Evolutionary conservation across 2,113 vertebrate genomes (phyloP), one percentile per base, ranked within the genome.

Genomic region (Phylloscopus trochilus): DNA sequence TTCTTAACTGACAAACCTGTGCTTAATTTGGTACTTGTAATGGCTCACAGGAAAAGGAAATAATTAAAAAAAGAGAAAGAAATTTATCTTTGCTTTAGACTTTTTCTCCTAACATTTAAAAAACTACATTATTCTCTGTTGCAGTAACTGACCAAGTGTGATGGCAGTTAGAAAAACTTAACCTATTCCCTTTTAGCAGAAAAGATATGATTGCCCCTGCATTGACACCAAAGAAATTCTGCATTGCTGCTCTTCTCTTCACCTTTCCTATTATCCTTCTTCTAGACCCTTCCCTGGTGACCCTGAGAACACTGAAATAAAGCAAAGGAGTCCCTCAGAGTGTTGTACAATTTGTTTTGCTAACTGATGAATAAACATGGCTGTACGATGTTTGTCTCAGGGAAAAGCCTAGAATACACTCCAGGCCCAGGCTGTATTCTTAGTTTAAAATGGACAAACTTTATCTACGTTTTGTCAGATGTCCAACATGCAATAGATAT

Each of bases 51-150:
- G 53, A 91, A 93, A 91, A 79, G 27, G 9, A 96, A 72, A 78
- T 44, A 91, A 96, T 72, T 83, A 89, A 96, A 91, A 67, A 24
- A 24, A 91, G 80, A 90, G 41, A 26, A 92, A 75, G 51, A 70
- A 93, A 69, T 27, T 20, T 35, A 92, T 81, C 35, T 68, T 95
- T 81, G 35, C 33, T 92, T 88, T 53, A 87, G 41, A 53, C 19
- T 58, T 87, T 87, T 76, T 67, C 30, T 74, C 44, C 24, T 75
- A 67, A 46, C 24, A 39, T 53, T 80, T 72, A 64, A 92, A 90
- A 80, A 43, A 35, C 9, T 49, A 15, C 16, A 46, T 56, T 70
- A 56, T 72, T 58, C 46, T 67, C 39, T 56, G 23, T 30, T 75
- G 37, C 46, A 63, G 21, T 64, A 86, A 89, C 37, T 28, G n/a